Evolutionary conservation across 2,888 invertebrate genomes (phyloP).

Genomic region (Ferrisia virgata): DNA sequence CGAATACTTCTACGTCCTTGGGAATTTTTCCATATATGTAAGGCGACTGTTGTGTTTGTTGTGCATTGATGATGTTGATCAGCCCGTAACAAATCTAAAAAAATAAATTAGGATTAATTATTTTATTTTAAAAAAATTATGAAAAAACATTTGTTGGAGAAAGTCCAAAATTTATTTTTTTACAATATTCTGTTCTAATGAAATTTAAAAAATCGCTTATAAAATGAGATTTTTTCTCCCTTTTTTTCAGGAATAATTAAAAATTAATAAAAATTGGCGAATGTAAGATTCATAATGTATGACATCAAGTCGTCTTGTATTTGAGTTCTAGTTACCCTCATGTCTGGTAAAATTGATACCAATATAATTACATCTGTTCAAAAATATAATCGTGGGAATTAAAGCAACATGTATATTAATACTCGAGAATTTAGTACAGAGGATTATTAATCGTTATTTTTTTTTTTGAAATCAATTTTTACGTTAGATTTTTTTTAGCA

Average conservation of each 20-base stretch:
- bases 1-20: conserved; percentile 12
- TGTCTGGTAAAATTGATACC: not conserved
- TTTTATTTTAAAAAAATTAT: not conserved
- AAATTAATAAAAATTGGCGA: not conserved
- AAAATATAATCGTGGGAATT: not conserved
- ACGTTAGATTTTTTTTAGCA: not conserved
- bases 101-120: not conserved
- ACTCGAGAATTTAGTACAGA: not conserved
- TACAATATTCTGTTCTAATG: too few relatives aligned
- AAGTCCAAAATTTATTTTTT: not conserved
- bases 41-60: not conserved
- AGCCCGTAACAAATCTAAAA: not conserved
- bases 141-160: not conserved
- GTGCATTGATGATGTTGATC: not conserved
- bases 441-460: too few relatives aligned
- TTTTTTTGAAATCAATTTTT: not conserved
- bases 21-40: not conserved
- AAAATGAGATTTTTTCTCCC: too few relatives aligned
- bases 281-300: not conserved
- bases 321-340: not conserved
- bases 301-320: not conserved
- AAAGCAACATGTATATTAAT: not conserved
- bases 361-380: not conserved
- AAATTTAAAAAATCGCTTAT: too few relatives aligned
- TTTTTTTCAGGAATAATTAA: not conserved